A percentile compares a stretch with the other conserved stretches of the same genome.
Conservation (phyloP, 2,888 invertebrate species). For the Platycnemis pennipes region DNA sequence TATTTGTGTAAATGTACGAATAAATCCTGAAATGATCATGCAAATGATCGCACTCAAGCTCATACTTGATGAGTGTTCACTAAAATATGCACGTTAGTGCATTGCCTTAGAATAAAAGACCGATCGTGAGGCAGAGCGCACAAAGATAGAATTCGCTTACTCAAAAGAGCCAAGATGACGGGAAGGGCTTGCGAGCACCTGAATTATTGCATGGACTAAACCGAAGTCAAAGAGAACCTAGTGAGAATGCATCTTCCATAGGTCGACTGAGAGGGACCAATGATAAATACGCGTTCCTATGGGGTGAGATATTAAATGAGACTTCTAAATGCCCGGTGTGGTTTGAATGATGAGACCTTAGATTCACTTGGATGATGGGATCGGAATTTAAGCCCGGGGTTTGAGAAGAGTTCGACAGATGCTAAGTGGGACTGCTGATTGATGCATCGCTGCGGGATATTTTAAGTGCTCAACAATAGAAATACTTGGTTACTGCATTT, state of each 20-base stretch:
- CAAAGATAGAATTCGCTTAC: too few species aligned
- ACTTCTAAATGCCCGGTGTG: slow-evolving; percentile 33
- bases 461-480: slow-evolving; percentile 51
- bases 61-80: too few species aligned
- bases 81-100: too few species aligned
- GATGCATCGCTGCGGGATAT: slow-evolving; percentile 6
- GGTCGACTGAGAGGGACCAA: not conserved
- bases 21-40: too few species aligned
- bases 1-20: too few species aligned
- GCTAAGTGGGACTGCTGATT: slow-evolving; percentile 19
- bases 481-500: slow-evolving; percentile 44
- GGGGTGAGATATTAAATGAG: slow-evolving; percentile 38
- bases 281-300: not conserved
- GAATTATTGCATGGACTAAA: not conserved
- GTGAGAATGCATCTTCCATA: not conserved
- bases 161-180: not conserved
- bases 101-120: too few species aligned
- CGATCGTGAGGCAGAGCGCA: too few species aligned
- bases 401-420: slow-evolving; percentile 29
- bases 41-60: too few species aligned
- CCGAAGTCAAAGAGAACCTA: not conserved
- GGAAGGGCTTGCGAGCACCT: not conserved
- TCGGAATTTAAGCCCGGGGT: slow-evolving; percentile 19
- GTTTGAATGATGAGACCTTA: not conserved
- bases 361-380: slow-evolving; percentile 38